Percentiles rank a stretch among this genome's conserved stretches.
These are phyloP conservation scores for Champsocephalus gunnari DNA, from an alignment of 2,797 vertebrate genomes.

Conservation along the genomic window DNA sequence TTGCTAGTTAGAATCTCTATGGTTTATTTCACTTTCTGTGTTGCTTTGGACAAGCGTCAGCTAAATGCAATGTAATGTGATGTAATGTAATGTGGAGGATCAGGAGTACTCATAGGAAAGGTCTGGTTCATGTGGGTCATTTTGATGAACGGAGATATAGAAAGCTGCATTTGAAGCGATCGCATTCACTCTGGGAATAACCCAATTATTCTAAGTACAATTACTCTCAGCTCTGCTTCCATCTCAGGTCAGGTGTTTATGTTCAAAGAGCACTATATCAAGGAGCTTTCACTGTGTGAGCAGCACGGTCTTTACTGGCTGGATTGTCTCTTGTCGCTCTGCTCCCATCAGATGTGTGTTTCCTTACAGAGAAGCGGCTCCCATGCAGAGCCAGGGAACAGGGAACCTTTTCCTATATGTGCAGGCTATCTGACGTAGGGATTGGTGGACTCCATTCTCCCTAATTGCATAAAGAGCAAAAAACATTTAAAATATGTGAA, in stretches of 20 bases:
- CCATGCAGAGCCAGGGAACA: not conserved
- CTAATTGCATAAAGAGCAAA: not conserved
- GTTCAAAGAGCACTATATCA: constrained; percentile 4
- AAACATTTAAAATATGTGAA: constrained; percentile 5
- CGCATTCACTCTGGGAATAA: constrained; percentile 9
- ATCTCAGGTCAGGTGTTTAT: not conserved
- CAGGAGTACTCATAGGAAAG: not conserved
- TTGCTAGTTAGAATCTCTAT: too few relatives aligned
- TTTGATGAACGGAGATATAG: not conserved
- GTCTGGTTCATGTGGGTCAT: not conserved
- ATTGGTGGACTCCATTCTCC: not conserved
- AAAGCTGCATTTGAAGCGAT: constrained; percentile 5
- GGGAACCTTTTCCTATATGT: not conserved
- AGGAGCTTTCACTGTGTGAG: not conserved
- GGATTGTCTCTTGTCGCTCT: constrained; percentile 5
- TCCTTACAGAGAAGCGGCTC: not conserved
- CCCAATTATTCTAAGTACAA: not conserved
- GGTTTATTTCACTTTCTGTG: too few relatives aligned
- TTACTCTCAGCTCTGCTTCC: not conserved
- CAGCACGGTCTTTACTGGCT: not conserved
- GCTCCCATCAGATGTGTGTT: constrained; percentile 6
- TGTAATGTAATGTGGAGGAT: not conserved
- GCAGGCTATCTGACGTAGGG: not conserved
- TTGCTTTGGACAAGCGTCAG: too few relatives aligned
- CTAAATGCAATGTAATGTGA: too few relatives aligned